Evolutionary conservation across 2,113 vertebrate species (phyloP).

Genomic region (Bos javanicus): DNA sequence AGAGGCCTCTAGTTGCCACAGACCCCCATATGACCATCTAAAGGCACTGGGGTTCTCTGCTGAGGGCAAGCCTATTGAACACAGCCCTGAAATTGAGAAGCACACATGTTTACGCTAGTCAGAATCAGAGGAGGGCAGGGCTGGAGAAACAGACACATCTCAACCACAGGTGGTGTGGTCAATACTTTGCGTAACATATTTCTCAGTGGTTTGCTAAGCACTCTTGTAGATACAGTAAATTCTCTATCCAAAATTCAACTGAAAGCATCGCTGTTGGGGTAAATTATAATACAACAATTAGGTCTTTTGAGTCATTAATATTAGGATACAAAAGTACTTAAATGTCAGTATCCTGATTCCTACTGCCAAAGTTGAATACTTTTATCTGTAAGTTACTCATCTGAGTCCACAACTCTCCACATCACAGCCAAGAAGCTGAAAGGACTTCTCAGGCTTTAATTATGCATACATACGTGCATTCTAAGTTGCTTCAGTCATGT

Average conservation of each 20-base stretch:
- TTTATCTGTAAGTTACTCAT: not conserved
- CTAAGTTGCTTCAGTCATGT: not conserved
- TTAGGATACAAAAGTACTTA: not conserved
- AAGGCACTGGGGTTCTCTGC: not conserved
- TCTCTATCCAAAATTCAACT: not conserved
- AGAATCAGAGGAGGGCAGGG: not conserved
- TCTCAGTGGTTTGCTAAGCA: not conserved
- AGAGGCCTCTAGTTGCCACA: not conserved
- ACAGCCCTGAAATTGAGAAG: too few species aligned
- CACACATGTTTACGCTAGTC: not conserved
- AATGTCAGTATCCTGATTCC: too few species aligned
- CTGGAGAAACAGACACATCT: not conserved
- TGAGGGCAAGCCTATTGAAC: not conserved
- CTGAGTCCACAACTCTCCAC: not conserved
- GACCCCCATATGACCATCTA: not conserved
- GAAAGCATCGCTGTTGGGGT: not conserved
- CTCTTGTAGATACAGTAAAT: not conserved
- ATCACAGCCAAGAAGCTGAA: not conserved
- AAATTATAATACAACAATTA: not conserved
- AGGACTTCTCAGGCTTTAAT: not conserved
- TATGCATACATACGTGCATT: rapidly evolving
- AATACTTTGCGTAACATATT: not conserved
- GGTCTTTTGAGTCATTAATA: not conserved
- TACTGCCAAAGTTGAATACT: not conserved
- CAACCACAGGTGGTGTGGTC: not conserved